Base-by-base conservation (phyloP, 1,140 invertebrate species). In the Papilio aristodemus region DNA sequence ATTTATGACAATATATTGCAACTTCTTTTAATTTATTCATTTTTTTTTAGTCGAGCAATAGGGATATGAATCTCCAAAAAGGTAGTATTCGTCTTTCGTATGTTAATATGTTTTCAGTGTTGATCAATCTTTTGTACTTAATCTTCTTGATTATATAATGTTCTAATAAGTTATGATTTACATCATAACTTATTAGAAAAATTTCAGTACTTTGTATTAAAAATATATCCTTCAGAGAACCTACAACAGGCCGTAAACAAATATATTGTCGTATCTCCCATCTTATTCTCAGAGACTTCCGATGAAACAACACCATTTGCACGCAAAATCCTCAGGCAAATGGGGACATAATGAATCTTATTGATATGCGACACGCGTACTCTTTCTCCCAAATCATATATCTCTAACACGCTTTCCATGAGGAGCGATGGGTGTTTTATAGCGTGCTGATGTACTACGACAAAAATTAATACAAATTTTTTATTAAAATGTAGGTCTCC, bases 291-390 rank as follows among this genome's bases (percentile, higher is more conserved):
- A 5, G 38, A 32, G 41, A 58, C 17, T 70, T 67, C 69, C 63
- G 54, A 66, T 66, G 62, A 67, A 50, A 57, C 38, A 70, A 59
- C 27, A 41, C 62, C 27, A 60, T 46, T 69, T 71, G 38, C 71
- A 71, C 54, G 17, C 60, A 37, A 66, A 67, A 67, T 43, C 66
- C 57, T 68, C 70, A 71, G 71, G 71, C 60, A 74, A 76, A 78
- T 71, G 66, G 60, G 70, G 54, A 68, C 70, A 70, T 74, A 73
- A 73, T 72, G 70, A 72, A 72, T 36, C 54, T 69, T 62, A 78
- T 78, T 74, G 74, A 68, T 66, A 76, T 76, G 57, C 76, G 25
- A 37, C 68, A 50, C 57, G 36, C 76, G 70, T 60, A 17, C 67
- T 17, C 19, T 68, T 39, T 38, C 66, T 67, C 46, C 62, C 69